A percentile compares a stretch with the other conserved stretches of the same genome.
These are phyloP conservation scores for Alethe diademata DNA, from an alignment of 2,113 vertebrate genomes.

Conservation along the genomic window DNA sequence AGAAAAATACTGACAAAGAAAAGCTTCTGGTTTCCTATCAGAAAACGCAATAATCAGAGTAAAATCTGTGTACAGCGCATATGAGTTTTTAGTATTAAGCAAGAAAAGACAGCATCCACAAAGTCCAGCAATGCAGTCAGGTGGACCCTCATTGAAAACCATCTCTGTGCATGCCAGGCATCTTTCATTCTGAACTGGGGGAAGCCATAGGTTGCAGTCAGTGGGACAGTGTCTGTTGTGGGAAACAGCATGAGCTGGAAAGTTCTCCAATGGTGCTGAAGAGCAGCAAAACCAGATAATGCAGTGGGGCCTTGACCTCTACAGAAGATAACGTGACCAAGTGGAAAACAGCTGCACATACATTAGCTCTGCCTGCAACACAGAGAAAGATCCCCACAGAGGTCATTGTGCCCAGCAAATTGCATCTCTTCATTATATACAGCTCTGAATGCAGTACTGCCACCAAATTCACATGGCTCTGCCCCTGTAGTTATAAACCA, in stretches of 20 bases:
- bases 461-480: neutral
- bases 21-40: neutral
- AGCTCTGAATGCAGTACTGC: neutral
- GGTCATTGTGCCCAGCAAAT: neutral
- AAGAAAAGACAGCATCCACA: neutral
- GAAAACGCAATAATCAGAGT: neutral
- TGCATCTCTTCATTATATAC: neutral
- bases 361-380: neutral
- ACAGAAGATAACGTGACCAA: neutral
- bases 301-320: neutral
- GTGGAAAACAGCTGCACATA: neutral
- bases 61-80: neutral
- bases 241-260: neutral
- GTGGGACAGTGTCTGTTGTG: neutral
- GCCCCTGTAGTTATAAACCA: neutral
- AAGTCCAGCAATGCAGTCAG: neutral
- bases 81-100: neutral
- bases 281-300: neutral
- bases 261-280: neutral
- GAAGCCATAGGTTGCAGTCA: neutral
- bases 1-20: neutral
- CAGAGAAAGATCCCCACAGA: neutral
- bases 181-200: neutral
- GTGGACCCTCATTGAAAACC: neutral
- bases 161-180: neutral